Base-by-base conservation (phyloP, 1,140 invertebrate species). In the Trichonephila clavipes region DNA sequence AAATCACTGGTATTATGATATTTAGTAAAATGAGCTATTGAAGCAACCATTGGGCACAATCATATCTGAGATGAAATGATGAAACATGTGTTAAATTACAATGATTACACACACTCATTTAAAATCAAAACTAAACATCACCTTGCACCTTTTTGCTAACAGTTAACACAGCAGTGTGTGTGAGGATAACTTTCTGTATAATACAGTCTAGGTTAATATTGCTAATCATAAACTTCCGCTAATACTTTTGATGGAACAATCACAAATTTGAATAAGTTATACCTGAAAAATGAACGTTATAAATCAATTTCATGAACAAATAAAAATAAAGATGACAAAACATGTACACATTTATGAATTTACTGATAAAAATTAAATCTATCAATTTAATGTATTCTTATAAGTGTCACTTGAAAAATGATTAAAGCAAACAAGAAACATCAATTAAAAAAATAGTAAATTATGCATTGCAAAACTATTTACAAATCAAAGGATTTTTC, bases 11-110 rank as follows among this genome's bases (percentile, higher is more conserved):
- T 51, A 40, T 34, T 18, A 77, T 28, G 28, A 72, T 16, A 34
- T 34, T 77, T 77, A 18, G 34, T 69, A 77, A 77, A 77, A 77
- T 77, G 28, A 77, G 72, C 28, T 77, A 6, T 40, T 18, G 18
- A 34, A 34, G 72, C 72, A 77, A 77, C 40, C 72, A 77, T 5
- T 34, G 34, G 28, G 72, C 72, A 77, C 24, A 72, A 40, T 16
- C 51, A 51, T 51, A 77, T 19, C 18, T 40, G 18, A 6, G 12
- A 40, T 77, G 72, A 77, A 77, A 21, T 40, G 82, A 58, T 83
- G 82, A 83, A 59, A n/a, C 19, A 83, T 83, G 82, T 58, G 82
- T 58, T 83, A 83, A 83, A n/a, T 83, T 83, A 83, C 82, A 83
- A 83, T 83, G 82, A 83, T 83, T 59, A 83, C 44, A 83, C 40